Base-by-base conservation (phyloP, 1,140 invertebrate genomes). In the Drosophila aff. region DNA sequence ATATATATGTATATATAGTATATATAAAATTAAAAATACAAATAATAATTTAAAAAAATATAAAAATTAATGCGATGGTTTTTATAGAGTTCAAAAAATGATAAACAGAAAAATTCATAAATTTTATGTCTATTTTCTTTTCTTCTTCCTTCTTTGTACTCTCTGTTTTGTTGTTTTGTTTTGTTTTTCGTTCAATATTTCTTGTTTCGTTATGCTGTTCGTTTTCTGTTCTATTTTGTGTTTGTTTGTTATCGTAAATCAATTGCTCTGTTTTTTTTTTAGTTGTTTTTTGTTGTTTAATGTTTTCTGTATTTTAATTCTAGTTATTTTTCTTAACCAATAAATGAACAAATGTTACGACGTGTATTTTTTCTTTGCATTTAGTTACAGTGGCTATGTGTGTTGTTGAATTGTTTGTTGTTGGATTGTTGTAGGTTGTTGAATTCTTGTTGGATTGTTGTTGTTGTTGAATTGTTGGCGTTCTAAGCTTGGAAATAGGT, bases 21-120 rank as follows among this genome's bases (percentile, higher is more conserved):
- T 83, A 69, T 62, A 74, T 73, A 69, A 77, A 86, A 82, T 74
- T 79, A 91, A 82, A 79, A 75, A 86, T 78, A 91, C 74, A 80
- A 67, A 85, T 81, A 83, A 90, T 77, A 85, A 82, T 89, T 87
- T 87, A 82, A 89, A 91, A 84, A 84, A 74, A 82, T 76, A 69
- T 86, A 83, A 90, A 82, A 76, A 86, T 83, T 91, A 91, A 90
- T 92, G 90, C 84, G 85, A 90, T 90, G 85, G 90, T 92, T 47
- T 86, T 90, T 92, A 87, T 91, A 91, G 90, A 92, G 90, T 92
- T 91, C 85, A 71, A 71, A 65, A 71, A 68, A 65, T 43, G 31
- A 59, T 43, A 65, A 61, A 61, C 38, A 85, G 64, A 79, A 78
- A 76, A 72, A 59, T 49, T 77, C 68, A 87, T 76, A 75, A 75